Evolutionary conservation across 2,113 vertebrate species (phyloP).

Genomic region (Catharus bicknelli): DNA sequence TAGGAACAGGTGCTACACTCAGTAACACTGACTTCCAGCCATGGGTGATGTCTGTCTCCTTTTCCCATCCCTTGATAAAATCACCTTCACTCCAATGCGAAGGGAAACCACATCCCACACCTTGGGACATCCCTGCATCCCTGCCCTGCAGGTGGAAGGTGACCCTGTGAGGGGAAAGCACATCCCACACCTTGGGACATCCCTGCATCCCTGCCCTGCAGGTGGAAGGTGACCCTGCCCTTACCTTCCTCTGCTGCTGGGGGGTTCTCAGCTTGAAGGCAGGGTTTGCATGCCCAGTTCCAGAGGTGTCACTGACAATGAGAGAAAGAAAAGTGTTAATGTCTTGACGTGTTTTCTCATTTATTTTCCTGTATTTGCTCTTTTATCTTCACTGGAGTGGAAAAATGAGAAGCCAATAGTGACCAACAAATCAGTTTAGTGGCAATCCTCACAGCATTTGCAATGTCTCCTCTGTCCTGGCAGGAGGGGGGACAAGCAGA

Average conservation of each 20-base stretch:
- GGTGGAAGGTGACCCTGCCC: background rate
- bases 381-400: background rate
- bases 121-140: background rate
- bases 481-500: background rate
- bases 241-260: constrained; percentile 81
- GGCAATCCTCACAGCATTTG: background rate
- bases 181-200: background rate
- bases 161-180: background rate
- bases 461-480: background rate
- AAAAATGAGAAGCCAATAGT: background rate
- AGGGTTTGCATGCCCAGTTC: constrained; percentile 84
- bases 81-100: background rate
- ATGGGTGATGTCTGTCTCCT: background rate
- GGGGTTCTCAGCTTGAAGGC: constrained; percentile 85
- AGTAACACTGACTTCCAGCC: background rate
- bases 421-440: background rate
- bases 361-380: background rate
- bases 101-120: background rate
- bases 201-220: background rate
- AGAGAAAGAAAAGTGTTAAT: background rate
- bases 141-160: too few relatives aligned
- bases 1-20: background rate
- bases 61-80: background rate
- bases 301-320: constrained; percentile 59
- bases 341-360: background rate